Base-by-base conservation (phyloP, 2,113 vertebrate species). In the Prunella fulvescens region DNA sequence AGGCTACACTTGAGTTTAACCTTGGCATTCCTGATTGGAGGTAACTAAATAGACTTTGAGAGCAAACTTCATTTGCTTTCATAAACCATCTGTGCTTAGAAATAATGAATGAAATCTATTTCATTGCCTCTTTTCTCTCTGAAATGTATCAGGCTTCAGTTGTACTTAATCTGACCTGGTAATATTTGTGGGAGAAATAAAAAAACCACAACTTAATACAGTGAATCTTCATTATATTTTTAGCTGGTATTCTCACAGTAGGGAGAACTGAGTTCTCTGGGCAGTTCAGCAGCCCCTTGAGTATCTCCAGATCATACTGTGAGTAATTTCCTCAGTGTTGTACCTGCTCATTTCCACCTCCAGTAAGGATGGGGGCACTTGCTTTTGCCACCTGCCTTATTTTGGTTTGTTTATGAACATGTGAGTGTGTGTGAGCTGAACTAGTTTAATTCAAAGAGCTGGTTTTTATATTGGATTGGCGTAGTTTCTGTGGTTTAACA, bases 21-120 rank as follows among this genome's bases (percentile, higher is more conserved):
- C 89, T 94, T 94, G 87, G 31, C 33, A 80, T 85, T 88, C 83
- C 86, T 89, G 42, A 11, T 19, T 14, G 13, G 44, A 81, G 80
- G 88, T 86, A 90, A 62, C 26, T 29, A 42, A n/a, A 10, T 4
- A 29, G 25, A 10, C 65, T 39, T 74, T 31, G 72, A 66, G 65
- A 56, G 25, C 51, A 81, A 81, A 29, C 29, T 66, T 45, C 6
- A 19, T 33, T 69, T 70, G 31, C 35, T 77, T 82, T n/a, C 45
- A 14, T 50, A 57, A 92, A 61, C 56, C 33, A 19, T 56, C 42
- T 64, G 14, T 3, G 2, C 39, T 73, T 47, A 6, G 14, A 53
- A 88, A 42, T 15, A 2, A 2, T 3, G 29, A 51, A 10, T 24
- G 31, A 42, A 45, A 3, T 57, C 47, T 16, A 1, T 90, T 70